Evolutionary conservation across 2,888 invertebrate species (phyloP).

Genomic region (Linnaemya tessellans): DNA sequence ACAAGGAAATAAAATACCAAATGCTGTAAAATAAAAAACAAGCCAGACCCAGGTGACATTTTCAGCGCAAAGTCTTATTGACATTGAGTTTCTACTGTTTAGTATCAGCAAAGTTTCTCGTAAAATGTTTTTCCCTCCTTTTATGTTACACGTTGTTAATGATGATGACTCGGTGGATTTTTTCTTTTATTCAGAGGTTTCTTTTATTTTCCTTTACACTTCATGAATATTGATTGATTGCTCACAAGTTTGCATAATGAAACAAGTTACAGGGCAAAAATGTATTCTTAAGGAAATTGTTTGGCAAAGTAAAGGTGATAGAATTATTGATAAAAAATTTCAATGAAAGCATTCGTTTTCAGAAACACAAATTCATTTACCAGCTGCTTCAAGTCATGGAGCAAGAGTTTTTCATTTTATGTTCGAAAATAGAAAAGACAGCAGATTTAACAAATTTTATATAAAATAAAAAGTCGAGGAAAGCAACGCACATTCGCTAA

Average conservation of each 20-base stretch:
- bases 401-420: slow-evolving; percentile 52
- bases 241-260: slow-evolving; percentile 66
- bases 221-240: slow-evolving; percentile 74
- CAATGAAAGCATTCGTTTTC: slow-evolving; percentile 2
- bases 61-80: slow-evolving; percentile 35
- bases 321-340: slow-evolving; percentile 24
- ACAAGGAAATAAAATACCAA: not conserved
- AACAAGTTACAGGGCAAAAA: slow-evolving; percentile 51
- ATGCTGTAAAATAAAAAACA: not conserved
- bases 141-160: slow-evolving; percentile 41
- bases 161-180: slow-evolving; percentile 58
- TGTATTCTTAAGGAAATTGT: slow-evolving; percentile 55
- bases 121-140: slow-evolving; percentile 12
- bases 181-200: not conserved
- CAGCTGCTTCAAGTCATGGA: not conserved
- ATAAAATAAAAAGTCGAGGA: not conserved
- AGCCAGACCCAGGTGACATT: slow-evolving; percentile 38
- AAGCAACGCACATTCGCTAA: slow-evolving; percentile 40
- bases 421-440: slow-evolving; percentile 29
- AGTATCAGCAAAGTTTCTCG: slow-evolving; percentile 1
- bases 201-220: slow-evolving; percentile 47
- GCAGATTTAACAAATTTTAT: slow-evolving; percentile 14
- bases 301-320: slow-evolving; percentile 54
- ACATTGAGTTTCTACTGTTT: slow-evolving; percentile 18
- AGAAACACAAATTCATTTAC: not conserved